A percentile compares a stretch with the other conserved stretches of the same genome.
These are phyloP conservation scores for Gorsachius goisagi DNA, from an alignment of 2,113 vertebrate species.

Conservation along the genomic window DNA sequence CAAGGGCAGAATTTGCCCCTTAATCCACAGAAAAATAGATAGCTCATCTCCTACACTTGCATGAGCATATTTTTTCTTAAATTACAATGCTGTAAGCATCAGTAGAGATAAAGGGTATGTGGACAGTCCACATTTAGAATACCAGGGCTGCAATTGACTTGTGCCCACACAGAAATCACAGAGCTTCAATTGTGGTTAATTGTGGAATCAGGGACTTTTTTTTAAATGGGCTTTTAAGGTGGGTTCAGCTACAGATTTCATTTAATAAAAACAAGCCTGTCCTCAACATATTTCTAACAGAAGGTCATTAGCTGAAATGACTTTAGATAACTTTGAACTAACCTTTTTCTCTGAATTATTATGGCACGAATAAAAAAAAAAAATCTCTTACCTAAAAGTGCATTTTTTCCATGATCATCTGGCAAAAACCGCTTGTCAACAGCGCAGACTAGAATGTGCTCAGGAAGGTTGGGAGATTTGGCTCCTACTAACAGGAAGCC, in stretches of 20 bases:
- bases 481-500: slow-evolving; percentile 96
- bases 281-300: neutral
- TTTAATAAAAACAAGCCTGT: neutral
- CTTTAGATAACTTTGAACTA: slow-evolving; percentile 6
- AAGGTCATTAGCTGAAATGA: slow-evolving; percentile 7
- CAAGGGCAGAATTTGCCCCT: neutral
- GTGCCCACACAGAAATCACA: neutral
- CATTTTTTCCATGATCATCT: slow-evolving; percentile 98
- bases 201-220: neutral
- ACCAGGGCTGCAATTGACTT: neutral
- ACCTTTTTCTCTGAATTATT: neutral
- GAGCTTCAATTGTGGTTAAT: neutral
- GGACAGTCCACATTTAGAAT: neutral
- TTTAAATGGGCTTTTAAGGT: slow-evolving; percentile 1
- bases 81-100: neutral
- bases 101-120: neutral
- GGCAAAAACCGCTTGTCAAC: slow-evolving; percentile 97
- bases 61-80: neutral
- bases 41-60: neutral
- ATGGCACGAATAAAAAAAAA: neutral
- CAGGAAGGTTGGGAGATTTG: slow-evolving; percentile 92
- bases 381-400: slow-evolving; percentile 95
- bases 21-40: neutral
- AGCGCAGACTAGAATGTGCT: slow-evolving; percentile 95
- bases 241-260: neutral